These are phyloP conservation scores for Brachyptera putata DNA, from an alignment of 2,888 invertebrate genomes.

Conservation along the genomic window DNA sequence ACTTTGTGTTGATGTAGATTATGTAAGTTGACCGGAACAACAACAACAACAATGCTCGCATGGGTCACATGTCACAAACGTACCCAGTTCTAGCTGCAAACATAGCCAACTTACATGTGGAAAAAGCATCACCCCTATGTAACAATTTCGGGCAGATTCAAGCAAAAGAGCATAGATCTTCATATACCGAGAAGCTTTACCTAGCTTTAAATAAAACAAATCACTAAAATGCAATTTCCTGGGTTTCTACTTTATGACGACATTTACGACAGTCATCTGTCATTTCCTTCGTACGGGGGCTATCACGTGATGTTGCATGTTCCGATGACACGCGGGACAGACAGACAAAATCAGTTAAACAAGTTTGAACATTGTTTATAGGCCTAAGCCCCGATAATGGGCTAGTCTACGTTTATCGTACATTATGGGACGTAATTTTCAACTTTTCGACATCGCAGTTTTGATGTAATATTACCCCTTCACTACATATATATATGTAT, in stretches of 20 bases:
- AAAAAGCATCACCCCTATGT: too few relatives aligned
- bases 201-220: too few relatives aligned
- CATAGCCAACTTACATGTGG: too few relatives aligned
- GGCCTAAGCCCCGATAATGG: not conserved
- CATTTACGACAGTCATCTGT: conserved; percentile 28
- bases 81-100: too few relatives aligned
- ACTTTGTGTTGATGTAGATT: too few relatives aligned
- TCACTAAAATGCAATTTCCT: conserved; percentile 27
- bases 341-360: conserved; percentile 9
- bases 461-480: conserved; percentile 18
- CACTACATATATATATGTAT: too few relatives aligned
- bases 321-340: conserved; percentile 14
- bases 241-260: conserved; percentile 25
- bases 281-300: conserved; percentile 21
- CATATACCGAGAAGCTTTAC: too few relatives aligned
- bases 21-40: too few relatives aligned
- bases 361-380: conserved; percentile 14
- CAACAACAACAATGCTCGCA: too few relatives aligned
- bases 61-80: too few relatives aligned
- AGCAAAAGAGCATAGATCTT: too few relatives aligned
- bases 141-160: too few relatives aligned
- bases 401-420: not conserved
- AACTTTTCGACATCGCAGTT: conserved; percentile 6
- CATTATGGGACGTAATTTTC: not conserved
- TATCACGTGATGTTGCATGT: conserved; percentile 25